Evolutionary conservation across 2,797 vertebrate genomes (phyloP), one percentile per base, ranked within the genome.

Genomic region (Vultur gryphus): DNA sequence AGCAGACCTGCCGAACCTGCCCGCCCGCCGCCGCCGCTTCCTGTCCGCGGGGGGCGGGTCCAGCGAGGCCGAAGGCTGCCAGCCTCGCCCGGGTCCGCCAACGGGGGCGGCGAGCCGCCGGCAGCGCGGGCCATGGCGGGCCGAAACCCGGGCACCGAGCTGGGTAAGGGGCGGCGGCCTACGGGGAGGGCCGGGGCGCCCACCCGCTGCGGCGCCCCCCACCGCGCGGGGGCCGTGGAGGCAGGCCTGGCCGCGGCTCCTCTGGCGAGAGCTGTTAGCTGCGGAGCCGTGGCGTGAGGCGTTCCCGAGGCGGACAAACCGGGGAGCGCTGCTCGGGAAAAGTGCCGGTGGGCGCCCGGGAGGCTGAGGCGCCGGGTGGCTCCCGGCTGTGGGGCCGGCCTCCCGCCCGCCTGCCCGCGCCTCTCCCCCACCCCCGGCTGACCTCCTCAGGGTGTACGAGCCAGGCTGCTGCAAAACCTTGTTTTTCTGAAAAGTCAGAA

Each of bases 91-190:
- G 26, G 57, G 10, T 10, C 29, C 20, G 58, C 15, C 80, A 11
- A 43, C 20, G 37, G 35, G 39, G n/a, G 41, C 33, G 37, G 19
- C 12, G 33, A 52, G 54, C 4, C 13, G 13, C 17, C 23, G 23
- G 71, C 12, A 29, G n/a, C 26, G 7, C 0, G 21, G 61, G 62
- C 55, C 33, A 98, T 98, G 98, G 67, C 95, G 12, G 84, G 93
- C 7, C 70, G n/a, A 8, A 96, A 94, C 69, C 70, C 16, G 62
- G 98, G 97, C 66, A 91, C 84, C 1, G 85, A 85, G 71, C 84
- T 98, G n/a, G 98, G 98, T 98, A 98, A 98, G 97, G 73, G 48
- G 43, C 29, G 16, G 44, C 7, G 31, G 70, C 29, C 29, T 19
- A 19, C 12, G 19, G 26, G 33, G 19, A 41, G 33, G 43, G 49